Evolutionary conservation across 2,888 invertebrate genomes (phyloP).

Genomic region (Trissoscelio sp.): DNA sequence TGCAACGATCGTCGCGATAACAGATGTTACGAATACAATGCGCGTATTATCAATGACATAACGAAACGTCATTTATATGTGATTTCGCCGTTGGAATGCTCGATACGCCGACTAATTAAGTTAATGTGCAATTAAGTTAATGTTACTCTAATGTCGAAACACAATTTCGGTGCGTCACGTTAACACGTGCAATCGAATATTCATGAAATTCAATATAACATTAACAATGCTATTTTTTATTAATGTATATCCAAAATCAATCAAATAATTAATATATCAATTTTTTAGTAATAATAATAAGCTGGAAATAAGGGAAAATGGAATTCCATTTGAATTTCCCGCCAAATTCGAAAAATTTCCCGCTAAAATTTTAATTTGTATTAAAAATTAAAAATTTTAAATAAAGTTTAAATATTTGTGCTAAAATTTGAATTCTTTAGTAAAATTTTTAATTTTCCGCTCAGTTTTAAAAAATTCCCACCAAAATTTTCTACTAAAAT

Average conservation of each 20-base stretch:
- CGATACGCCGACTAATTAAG: slow-evolving; percentile 43
- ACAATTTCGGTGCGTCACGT: slow-evolving; percentile 42
- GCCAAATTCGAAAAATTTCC: too few relatives aligned
- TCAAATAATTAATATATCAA: too few relatives aligned
- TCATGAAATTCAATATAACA: slow-evolving; percentile 7
- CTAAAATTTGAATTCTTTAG: too few relatives aligned
- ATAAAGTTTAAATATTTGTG: too few relatives aligned
- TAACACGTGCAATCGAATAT: slow-evolving; percentile 47
- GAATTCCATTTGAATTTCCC: too few relatives aligned
- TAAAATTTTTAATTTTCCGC: too few relatives aligned
- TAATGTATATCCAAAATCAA: background rate
- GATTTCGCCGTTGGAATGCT: slow-evolving; percentile 49
- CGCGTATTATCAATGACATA: slow-evolving; percentile 51
- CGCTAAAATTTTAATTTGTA: too few relatives aligned
- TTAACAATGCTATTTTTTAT: background rate
- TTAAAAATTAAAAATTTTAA: too few relatives aligned
- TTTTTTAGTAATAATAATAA: too few relatives aligned
- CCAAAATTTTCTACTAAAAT: too few relatives aligned
- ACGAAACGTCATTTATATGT: slow-evolving; percentile 55
- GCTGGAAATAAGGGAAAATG: too few relatives aligned
- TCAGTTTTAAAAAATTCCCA: too few relatives aligned
- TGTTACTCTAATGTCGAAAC: slow-evolving; percentile 55
- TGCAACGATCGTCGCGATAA: slow-evolving; percentile 12
- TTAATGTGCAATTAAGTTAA: slow-evolving; percentile 63
- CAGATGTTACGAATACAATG: slow-evolving; percentile 30